Percentiles rank a stretch among this genome's conserved stretches.
phyloP scores from a whole-genome alignment of 2,888 invertebrate species.

The Coelogynopora nodosa region DNA sequence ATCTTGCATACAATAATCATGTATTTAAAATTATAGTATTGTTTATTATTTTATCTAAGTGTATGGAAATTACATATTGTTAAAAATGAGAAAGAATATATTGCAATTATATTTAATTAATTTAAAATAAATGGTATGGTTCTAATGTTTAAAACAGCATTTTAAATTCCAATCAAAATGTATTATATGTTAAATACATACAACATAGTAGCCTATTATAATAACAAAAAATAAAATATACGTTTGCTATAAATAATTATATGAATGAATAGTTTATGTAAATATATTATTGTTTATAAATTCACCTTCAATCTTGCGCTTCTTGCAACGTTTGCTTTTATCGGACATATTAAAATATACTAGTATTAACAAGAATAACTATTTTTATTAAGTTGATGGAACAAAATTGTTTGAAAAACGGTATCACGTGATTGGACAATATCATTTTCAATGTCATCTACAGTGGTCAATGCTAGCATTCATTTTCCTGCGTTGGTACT shows the following conservation, averaged over 20 bases:
- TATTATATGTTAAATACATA: not conserved
- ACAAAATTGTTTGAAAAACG: not conserved
- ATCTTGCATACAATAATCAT: not conserved
- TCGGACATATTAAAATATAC: conserved; percentile 27
- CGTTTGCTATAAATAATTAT: not conserved
- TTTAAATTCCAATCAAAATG: not conserved
- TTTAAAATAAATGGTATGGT: not conserved
- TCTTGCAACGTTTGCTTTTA: not conserved
- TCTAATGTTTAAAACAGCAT: not conserved
- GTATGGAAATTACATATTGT: not conserved
- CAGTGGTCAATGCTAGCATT: too few species aligned
- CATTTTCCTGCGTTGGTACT: too few species aligned
- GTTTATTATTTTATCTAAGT: too few species aligned
- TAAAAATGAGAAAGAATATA: not conserved
- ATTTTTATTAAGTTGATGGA: not conserved
- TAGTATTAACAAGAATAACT: not conserved
- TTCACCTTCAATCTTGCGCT: not conserved
- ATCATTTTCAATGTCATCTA: not conserved
- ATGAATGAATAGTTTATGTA: not conserved
- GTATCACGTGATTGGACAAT: not conserved
- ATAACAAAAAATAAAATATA: not conserved
- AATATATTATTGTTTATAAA: not conserved
- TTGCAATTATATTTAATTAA: not conserved
- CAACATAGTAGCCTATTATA: not conserved
- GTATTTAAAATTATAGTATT: not conserved